Evolutionary conservation across 2,888 invertebrate genomes (phyloP).

Genomic region (Drosophila demipolita): DNA sequence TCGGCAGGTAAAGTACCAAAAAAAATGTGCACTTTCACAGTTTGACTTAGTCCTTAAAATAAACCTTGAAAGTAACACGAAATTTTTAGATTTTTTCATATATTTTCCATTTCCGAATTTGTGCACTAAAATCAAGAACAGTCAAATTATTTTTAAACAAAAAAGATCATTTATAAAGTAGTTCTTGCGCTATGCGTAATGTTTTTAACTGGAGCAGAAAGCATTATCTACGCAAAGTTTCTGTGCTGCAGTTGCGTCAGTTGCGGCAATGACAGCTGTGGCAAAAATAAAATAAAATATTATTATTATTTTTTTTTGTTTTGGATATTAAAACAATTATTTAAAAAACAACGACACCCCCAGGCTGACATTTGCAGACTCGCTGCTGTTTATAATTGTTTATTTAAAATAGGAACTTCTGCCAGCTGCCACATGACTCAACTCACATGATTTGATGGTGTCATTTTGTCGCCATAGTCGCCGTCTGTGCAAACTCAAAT

Average conservation of each 20-base stretch:
- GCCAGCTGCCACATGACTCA: conserved; percentile 10
- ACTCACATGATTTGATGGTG: conserved; percentile 32
- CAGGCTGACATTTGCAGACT: neutral
- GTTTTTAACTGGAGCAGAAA: conserved; percentile 1
- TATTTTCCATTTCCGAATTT: neutral
- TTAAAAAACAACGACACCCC: conserved; percentile 10
- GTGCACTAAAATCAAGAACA: neutral
- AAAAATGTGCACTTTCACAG: neutral
- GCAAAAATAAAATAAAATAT: neutral
- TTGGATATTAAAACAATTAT: conserved; percentile 5
- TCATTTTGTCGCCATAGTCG: conserved; percentile 25
- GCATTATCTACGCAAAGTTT: conserved; percentile 10
- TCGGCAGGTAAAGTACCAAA: neutral
- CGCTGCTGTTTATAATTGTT: conserved; percentile 20
- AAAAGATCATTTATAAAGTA: neutral
- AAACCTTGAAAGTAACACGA: neutral
- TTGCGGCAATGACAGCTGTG: conserved; percentile 24
- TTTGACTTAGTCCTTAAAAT: neutral
- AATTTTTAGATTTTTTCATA: neutral
- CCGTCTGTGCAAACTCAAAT: conserved; percentile 7
- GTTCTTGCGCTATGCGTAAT: neutral
- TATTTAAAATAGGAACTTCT: conserved; percentile 12
- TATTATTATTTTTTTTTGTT: too few species aligned
- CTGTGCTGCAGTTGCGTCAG: conserved; percentile 23
- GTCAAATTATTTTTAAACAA: neutral